Conservation (phyloP, 2,888 invertebrate species). For the Melipona bicolor region DNA sequence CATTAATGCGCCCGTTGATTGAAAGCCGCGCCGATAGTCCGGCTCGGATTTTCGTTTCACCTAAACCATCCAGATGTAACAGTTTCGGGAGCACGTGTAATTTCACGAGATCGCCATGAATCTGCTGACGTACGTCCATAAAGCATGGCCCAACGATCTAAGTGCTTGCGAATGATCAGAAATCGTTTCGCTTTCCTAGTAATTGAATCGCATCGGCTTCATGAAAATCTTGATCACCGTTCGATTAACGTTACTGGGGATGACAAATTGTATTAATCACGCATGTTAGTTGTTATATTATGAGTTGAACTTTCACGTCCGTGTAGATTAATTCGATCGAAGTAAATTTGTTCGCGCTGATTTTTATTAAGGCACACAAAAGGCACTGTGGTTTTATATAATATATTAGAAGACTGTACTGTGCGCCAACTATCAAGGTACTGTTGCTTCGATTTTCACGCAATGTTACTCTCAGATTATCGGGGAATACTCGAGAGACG, state of each 20-base stretch:
- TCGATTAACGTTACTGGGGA: neutral
- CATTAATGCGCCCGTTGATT: constrained; percentile 60
- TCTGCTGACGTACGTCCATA: constrained; percentile 11
- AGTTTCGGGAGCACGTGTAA: constrained; percentile 3
- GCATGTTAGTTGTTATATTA: neutral
- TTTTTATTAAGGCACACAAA: too few relatives aligned
- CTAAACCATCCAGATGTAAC: constrained; percentile 1
- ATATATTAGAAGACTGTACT: too few relatives aligned
- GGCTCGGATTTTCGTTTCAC: constrained; percentile 32
- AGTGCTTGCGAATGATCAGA: neutral
- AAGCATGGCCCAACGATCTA: neutral
- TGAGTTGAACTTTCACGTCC: too few relatives aligned
- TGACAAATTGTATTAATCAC: neutral
- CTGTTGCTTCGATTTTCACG: too few relatives aligned
- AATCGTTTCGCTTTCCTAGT: neutral
- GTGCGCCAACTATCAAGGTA: too few relatives aligned
- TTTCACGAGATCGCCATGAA: constrained; percentile 11
- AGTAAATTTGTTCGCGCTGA: too few relatives aligned
- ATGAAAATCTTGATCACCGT: neutral
- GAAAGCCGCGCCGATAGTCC: constrained; percentile 40
- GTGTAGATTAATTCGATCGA: too few relatives aligned
- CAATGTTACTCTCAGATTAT: too few relatives aligned
- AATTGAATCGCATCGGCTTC: neutral
- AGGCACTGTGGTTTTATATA: too few relatives aligned
- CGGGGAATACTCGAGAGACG: too few relatives aligned